Evolutionary conservation across 1,140 invertebrate genomes (phyloP), one percentile per base, ranked within the genome.

Genomic region (Chelonus insularis): DNA sequence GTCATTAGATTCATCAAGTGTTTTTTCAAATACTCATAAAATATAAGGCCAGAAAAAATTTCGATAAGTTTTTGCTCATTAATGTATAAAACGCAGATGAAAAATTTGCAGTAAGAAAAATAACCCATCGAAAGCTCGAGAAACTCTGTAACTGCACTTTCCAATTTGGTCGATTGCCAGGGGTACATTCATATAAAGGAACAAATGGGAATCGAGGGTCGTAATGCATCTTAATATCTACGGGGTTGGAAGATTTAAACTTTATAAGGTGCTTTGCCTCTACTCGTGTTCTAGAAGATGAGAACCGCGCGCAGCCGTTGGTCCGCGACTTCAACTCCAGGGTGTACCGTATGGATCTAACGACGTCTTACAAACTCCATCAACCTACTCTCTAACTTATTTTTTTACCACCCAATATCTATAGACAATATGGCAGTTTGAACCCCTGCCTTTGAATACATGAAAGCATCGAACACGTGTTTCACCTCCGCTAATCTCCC

Each of bases 341-440:
- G 67, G 58, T 47, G 60, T 57, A 55, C 80, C 80, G 74, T 74
- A 79, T 82, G 80, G 65, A 58, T 70, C 51, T 74, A 82, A 82
- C 78, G 80, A 79, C 76, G 72, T 82, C 80, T 81, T 82, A 78
- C 75, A 66, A 77, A 79, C 75, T 77, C 72, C 73, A 74, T 77
- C 71, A 70, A 66, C 9, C 32, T 29, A 66, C 64, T 62, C 58
- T 43, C 62, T 60, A 37, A 39, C 32, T 77, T 79, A 77, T 78
- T 80, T 80, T 63, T 82, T 78, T 74, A 68, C 52, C 69, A 72
- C 69, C 73, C 69, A 54, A 50, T 51, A 48, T 34, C 48, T 21
- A 58, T 61, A 16, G 41, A 20, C 41, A 61, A 61, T 60, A 56
- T 61, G 39, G 18, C 68, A 62, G 47, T 12, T 68, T 58, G 69